Conservation (phyloP, 2,113 vertebrate species). For the Bubo bubo region DNA sequence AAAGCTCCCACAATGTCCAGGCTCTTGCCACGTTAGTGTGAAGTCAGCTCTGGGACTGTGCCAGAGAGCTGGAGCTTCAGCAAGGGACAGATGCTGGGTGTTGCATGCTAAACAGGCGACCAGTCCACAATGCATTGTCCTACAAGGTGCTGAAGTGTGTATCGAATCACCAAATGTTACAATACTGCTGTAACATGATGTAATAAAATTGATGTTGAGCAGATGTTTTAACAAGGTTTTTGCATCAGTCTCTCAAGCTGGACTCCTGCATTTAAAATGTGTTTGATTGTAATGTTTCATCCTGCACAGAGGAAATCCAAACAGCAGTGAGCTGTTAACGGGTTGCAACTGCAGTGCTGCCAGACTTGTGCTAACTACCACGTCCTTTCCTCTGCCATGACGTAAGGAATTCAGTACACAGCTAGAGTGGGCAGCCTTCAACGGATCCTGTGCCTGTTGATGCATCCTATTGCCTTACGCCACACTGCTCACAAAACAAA, state of each 20-base stretch:
- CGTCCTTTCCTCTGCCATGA: not conserved
- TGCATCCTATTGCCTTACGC: not conserved
- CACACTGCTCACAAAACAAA: not conserved
- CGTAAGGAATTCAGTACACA: not conserved
- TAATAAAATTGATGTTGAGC: not conserved
- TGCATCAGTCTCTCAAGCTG: not conserved
- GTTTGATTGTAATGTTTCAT: not conserved
- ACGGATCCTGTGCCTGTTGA: not conserved
- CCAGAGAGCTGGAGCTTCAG: not conserved
- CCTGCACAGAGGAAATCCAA: not conserved
- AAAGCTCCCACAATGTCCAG: not conserved
- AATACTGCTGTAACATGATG: accelerated
- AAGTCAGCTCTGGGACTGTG: not conserved
- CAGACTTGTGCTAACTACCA: not conserved
- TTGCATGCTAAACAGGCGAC: accelerated
- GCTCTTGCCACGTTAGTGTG: conserved; percentile 60
- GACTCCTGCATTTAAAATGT: not conserved
- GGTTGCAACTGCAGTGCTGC: not conserved
- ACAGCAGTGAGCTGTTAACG: not conserved
- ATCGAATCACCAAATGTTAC: not conserved
- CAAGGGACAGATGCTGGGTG: not conserved
- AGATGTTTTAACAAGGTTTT: not conserved
- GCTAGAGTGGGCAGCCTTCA: not conserved
- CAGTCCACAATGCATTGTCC: accelerated
- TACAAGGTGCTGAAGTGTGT: not conserved